Conservation (phyloP, 2,888 invertebrate species). For the Cosmorhoe ocellata region DNA sequence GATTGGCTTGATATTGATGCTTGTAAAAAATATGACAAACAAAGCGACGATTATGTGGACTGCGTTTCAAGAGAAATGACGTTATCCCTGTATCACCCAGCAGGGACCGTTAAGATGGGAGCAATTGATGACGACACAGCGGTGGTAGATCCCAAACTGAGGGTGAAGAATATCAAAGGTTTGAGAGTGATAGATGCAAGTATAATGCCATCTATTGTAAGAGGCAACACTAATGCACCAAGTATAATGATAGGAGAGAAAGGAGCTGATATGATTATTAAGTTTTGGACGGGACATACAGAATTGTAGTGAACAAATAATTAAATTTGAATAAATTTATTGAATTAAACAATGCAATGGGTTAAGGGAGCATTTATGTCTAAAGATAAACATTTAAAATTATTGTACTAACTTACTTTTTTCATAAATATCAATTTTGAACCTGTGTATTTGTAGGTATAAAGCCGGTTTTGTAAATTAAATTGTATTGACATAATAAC, state of each 20-base stretch:
- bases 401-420: too few species aligned
- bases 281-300: constrained; percentile 68
- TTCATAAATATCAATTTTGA: too few species aligned
- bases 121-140: constrained; percentile 63
- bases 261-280: constrained; percentile 84
- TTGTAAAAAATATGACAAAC: constrained; percentile 47
- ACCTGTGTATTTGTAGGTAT: too few species aligned
- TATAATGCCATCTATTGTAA: constrained; percentile 84
- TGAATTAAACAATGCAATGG: too few species aligned
- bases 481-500: too few species aligned
- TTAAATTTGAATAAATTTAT: too few species aligned
- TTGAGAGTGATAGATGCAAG: constrained; percentile 85
- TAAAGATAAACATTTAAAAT: too few species aligned
- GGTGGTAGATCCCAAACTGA: constrained; percentile 82
- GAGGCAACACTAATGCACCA: constrained; percentile 84
- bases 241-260: constrained; percentile 86
- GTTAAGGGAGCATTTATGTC: too few species aligned
- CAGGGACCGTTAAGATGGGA: constrained; percentile 85
- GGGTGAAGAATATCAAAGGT: constrained; percentile 75
- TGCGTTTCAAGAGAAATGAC: constrained; percentile 56
- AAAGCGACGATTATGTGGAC: constrained; percentile 50
- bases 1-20: constrained; percentile 57
- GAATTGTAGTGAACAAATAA: constrained; percentile 44
- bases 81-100: constrained; percentile 86
- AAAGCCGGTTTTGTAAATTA: too few species aligned